phyloP scores from a whole-genome alignment of 2,797 vertebrate genomes.

The Halcyon badia region DNA sequence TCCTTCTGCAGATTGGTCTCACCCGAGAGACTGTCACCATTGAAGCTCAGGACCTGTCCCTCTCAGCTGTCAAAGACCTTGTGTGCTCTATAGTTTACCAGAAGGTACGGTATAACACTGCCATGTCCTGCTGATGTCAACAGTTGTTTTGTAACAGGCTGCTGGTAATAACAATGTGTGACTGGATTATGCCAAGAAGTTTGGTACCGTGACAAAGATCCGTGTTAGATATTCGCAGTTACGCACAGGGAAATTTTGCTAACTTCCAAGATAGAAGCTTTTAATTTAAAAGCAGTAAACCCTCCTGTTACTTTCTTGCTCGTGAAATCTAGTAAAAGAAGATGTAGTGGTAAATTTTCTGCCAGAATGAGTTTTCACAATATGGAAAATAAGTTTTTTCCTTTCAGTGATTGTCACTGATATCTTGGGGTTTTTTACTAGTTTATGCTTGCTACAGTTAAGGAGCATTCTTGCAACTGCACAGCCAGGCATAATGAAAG shows the following conservation, averaged over 20 bases:
- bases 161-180: not conserved
- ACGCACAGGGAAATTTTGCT: not conserved
- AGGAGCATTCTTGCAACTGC: not conserved
- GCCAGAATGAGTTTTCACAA: not conserved
- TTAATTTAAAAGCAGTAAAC: not conserved
- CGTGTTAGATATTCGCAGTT: not conserved
- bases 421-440: not conserved
- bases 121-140: not conserved
- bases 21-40: conserved; percentile 95
- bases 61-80: conserved; percentile 94
- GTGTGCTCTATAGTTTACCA: conserved; percentile 98
- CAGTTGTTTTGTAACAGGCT: not conserved
- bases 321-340: not conserved
- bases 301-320: not conserved
- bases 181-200: not conserved
- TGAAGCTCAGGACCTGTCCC: conserved; percentile 92
- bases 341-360: not conserved
- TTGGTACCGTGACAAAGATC: not conserved
- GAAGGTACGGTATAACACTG: conserved; percentile 86
- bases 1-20: conserved; percentile 96
- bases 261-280: not conserved
- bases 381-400: not conserved
- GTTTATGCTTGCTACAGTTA: not conserved
- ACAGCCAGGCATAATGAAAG: not conserved
- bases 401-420: not conserved